A percentile compares a stretch with the other conserved stretches of the same genome.
These are phyloP conservation scores for Brachypalpus laphriformis DNA, from an alignment of 2,888 invertebrate genomes.

Conservation along the genomic window DNA sequence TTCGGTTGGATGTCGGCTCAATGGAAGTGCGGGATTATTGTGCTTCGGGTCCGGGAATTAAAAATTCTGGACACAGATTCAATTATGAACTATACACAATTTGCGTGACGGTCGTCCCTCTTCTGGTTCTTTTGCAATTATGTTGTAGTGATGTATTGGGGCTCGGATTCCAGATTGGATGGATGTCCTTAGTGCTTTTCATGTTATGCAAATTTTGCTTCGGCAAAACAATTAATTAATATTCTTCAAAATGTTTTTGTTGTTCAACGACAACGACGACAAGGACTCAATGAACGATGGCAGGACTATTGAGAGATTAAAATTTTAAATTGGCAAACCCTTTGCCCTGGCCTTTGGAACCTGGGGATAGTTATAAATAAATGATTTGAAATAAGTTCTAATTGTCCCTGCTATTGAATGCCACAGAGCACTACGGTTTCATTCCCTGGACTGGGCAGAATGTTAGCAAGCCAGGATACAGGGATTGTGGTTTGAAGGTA, in stretches of 20 bases:
- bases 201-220: slow-evolving; percentile 47
- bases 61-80: slow-evolving; percentile 66
- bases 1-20: neutral
- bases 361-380: neutral
- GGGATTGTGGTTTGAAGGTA: no score
- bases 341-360: neutral
- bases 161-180: neutral
- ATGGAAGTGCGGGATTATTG: neutral
- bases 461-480: no score
- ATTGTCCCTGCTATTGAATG: no score
- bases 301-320: slow-evolving; percentile 14
- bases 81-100: slow-evolving; percentile 59
- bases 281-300: no score
- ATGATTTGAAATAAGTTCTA: neutral
- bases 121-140: slow-evolving; percentile 51
- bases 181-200: slow-evolving; percentile 32
- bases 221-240: slow-evolving; percentile 41
- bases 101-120: slow-evolving; percentile 16
- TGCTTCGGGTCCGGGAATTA: slow-evolving; percentile 37
- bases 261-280: no score
- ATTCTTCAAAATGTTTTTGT: slow-evolving; percentile 28
- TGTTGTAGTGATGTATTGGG: neutral
- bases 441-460: no score
- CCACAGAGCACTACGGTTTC: no score
- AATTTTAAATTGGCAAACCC: slow-evolving; percentile 23